Conservation (phyloP, 2,888 invertebrate species). For the Penaeus monodon region DNA sequence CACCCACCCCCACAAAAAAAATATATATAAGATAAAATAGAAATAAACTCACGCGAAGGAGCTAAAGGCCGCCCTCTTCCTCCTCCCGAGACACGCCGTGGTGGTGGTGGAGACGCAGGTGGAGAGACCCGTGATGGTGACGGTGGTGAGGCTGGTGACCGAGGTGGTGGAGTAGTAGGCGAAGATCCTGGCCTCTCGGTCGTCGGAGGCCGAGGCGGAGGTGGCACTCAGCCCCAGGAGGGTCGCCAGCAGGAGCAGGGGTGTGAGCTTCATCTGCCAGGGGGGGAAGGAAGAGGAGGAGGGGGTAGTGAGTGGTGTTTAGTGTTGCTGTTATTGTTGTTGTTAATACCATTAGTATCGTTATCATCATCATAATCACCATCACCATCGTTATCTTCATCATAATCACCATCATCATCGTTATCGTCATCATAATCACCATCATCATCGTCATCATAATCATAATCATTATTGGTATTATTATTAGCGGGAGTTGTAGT, state of each 20-base stretch:
- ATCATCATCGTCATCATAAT: too few species aligned
- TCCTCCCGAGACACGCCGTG: background rate
- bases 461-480: too few species aligned
- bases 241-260: background rate
- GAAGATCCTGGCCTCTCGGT: background rate
- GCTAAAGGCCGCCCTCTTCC: background rate
- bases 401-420: background rate
- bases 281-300: background rate
- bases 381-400: background rate
- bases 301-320: background rate
- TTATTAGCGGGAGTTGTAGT: too few species aligned
- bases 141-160: background rate
- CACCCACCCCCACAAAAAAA: background rate
- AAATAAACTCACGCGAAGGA: too few species aligned
- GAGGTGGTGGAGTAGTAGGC: background rate
- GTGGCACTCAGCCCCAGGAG: background rate
- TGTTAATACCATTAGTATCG: background rate
- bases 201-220: background rate
- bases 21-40: too few species aligned
- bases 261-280: background rate
- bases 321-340: background rate
- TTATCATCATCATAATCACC: background rate
- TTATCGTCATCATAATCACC: too few species aligned
- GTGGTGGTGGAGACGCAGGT: constrained; percentile 15
- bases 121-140: constrained; percentile 3